phyloP scores from a whole-genome alignment of 2,113 vertebrate genomes.

The Nothocercus nigrocapillus region DNA sequence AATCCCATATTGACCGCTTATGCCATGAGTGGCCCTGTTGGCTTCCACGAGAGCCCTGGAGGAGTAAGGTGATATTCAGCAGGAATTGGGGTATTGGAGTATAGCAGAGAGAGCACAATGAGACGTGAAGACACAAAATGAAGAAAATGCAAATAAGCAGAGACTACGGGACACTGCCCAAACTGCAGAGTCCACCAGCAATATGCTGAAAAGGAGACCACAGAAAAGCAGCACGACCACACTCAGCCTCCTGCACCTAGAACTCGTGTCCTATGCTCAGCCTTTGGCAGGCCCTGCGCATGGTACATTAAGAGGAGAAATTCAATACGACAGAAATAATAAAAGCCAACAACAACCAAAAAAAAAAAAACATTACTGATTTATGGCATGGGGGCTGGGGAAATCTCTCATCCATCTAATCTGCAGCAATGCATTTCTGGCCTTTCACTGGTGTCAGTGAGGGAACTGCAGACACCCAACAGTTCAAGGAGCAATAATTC shows the following conservation, averaged over 20 bases:
- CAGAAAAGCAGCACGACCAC: background rate
- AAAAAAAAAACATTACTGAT: background rate
- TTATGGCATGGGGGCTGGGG: background rate
- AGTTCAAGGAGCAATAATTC: background rate
- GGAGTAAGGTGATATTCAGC: background rate
- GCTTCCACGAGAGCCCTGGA: background rate
- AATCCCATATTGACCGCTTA: background rate
- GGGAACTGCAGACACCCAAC: background rate
- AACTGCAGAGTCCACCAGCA: background rate
- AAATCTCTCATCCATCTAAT: background rate
- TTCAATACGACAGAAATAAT: background rate
- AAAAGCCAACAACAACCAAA: background rate
- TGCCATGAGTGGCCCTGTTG: background rate
- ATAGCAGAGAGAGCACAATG: background rate
- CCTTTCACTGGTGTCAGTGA: background rate
- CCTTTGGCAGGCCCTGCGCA: background rate
- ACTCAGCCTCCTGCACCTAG: background rate
- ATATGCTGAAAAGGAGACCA: background rate
- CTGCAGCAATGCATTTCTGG: background rate
- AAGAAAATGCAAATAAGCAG: background rate
- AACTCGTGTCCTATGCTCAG: fast-evolving
- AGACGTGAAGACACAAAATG: background rate
- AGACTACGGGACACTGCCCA: background rate
- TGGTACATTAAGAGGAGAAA: background rate
- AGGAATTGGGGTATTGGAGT: background rate